phyloP scores from a whole-genome alignment of 2,797 vertebrate genomes.

The Lophotriccus pileatus region DNA sequence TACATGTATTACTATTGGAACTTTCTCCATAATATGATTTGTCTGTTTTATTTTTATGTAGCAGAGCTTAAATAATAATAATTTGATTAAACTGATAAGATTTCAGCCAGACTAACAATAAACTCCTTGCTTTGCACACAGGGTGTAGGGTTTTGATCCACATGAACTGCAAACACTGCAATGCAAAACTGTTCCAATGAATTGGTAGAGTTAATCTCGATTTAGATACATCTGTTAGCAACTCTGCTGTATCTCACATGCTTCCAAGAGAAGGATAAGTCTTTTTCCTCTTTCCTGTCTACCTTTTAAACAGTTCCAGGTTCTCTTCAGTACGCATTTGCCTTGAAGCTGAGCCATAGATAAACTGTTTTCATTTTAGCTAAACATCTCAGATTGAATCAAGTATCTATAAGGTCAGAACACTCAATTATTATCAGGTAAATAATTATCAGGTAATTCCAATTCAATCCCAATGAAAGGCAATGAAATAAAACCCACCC shows the following conservation, averaged over 20 bases:
- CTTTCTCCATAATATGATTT: not conserved
- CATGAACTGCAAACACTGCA: not conserved
- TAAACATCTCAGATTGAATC: constrained; percentile 5
- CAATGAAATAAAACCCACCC: not conserved
- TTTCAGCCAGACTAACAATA: not conserved
- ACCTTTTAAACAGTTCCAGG: constrained; percentile 5
- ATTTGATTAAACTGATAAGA: not conserved
- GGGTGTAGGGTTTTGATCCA: not conserved
- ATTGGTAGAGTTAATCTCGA: not conserved
- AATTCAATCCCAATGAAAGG: not conserved
- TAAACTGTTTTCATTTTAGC: constrained; percentile 43
- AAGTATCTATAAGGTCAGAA: constrained; percentile 32
- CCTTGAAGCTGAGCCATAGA: constrained; percentile 56
- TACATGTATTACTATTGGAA: not conserved
- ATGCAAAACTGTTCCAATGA: not conserved
- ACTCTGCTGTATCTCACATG: not conserved
- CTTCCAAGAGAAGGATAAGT: not conserved
- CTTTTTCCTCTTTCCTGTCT: not conserved
- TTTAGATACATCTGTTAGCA: not conserved
- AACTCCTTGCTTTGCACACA: not conserved
- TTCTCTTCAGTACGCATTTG: not conserved
- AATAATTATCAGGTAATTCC: too few relatives aligned
- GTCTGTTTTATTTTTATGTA: not conserved
- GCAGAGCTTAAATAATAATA: not conserved
- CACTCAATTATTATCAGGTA: too few relatives aligned